Evolutionary conservation across 1,140 invertebrate genomes (phyloP), one percentile per base, ranked within the genome.

Genomic region (Diachasmimorpha longicaudata): DNA sequence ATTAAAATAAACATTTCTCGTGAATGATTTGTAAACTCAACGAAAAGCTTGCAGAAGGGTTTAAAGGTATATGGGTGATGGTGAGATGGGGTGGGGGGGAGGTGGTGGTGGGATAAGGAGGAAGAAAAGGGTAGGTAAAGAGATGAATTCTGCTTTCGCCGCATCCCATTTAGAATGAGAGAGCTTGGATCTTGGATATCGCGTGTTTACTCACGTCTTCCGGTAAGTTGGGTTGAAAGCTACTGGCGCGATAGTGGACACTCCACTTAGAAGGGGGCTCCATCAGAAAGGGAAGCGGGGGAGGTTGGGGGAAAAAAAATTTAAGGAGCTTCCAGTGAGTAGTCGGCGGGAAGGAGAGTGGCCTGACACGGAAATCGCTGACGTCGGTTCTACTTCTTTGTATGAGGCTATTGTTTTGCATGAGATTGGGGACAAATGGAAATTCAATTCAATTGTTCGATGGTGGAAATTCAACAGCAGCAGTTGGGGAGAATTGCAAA

Each of bases 211-310:
- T 66, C 70, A 77, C 70, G 70, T 76, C 72, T 75, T 75, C 70
- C 52, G 73, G 73, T 63, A 67, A 67, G 63, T 70, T 52, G 67
- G 36, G 67, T 75, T 78, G 76, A 78, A 76, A 72, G 74, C 71
- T 79, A 48, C 68, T 44, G 80, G 72, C 78, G 76, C 74, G 78
- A 81, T 82, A 84, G 82, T 82, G 82, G 83, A 84, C 81, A 81
- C 79, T 83, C 78, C 79, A 82, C 80, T 84, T 82, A 83, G 74
- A 63, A 78, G 75, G 78, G 79, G 75, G 44, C 58, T 71, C 39
- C 31, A 31, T 31, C 31, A 6, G 31, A 31, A 31, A 31, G 70
- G 31, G 39, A 0, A 42, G 39, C 4, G 39, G 39, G 39, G 13
- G 39, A 46, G 37, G 42, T 13, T 69, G 31, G 58, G 75, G 39